Evolutionary conservation across 1,140 invertebrate genomes (phyloP), one percentile per base, ranked within the genome.

Genomic region (Radopholus similis): DNA sequence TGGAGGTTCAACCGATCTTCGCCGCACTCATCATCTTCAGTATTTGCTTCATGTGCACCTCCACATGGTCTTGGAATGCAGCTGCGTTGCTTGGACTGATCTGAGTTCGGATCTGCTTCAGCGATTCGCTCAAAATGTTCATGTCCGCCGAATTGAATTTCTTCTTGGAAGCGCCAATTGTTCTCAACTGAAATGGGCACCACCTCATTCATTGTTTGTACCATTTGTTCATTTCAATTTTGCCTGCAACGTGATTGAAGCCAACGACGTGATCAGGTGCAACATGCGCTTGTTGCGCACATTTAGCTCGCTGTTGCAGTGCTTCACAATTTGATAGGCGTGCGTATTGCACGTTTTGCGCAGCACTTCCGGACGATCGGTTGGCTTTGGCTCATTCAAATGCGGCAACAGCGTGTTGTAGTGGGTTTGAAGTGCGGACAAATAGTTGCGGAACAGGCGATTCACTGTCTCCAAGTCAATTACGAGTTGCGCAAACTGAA

Each of bases 1-100:
- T n/a, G n/a, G n/a, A n/a, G n/a, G n/a, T n/a, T n/a, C n/a, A n/a
- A n/a, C n/a, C n/a, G n/a, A n/a, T n/a, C n/a, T n/a, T n/a, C n/a
- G n/a, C n/a, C n/a, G n/a, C n/a, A n/a, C n/a, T 57, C 58, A 62
- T 62, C 58, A 62, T n/a, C n/a, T 69, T 66, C 32, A 64, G 34
- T 70, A 75, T 70, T 66, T 75, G 76, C 23, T 64, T 66, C 75
- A 75, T 66, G 55, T 75, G 73, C 30, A 75, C 70, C 60, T 74
- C 73, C 4, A 75, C 71, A 55, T 62, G 56, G 38, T 75, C 75
- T 37, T 75, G 75, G 34, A 75, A 75, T 4, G 35, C 38, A 15
- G 49, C 70, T 15, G 70, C 51, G 54, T 74, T 74, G 35, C 49
- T 26, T 21, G 73, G 63, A 1, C 38, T 40, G 37, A 75, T 57